These are phyloP conservation scores for Anolis sagrei DNA, from an alignment of 2,113 vertebrate species.

Conservation along the genomic window DNA sequence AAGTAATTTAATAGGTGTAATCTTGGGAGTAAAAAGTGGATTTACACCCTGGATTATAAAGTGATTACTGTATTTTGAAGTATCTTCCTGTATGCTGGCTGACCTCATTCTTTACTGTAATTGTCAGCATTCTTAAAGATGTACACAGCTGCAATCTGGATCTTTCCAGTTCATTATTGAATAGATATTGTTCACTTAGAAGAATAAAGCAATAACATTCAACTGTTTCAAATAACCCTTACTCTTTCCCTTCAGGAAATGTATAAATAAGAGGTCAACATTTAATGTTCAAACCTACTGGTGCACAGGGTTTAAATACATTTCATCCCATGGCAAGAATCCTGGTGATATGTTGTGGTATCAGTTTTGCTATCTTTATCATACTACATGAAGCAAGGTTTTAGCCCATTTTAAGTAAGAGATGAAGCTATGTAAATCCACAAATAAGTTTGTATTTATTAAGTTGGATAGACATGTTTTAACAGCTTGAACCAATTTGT, in stretches of 20 bases:
- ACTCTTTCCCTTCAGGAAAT: slow-evolving; percentile 39
- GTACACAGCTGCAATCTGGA: too few relatives aligned
- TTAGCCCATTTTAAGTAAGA: slow-evolving; percentile 24
- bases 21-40: not conserved
- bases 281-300: slow-evolving; percentile 17
- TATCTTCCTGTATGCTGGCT: not conserved
- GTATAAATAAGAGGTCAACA: not conserved
- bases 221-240: slow-evolving; percentile 47
- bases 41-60: not conserved
- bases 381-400: not conserved
- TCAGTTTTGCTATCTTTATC: not conserved
- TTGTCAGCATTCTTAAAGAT: too few relatives aligned
- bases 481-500: slow-evolving; percentile 15
- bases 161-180: not conserved
- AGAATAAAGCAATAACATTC: not conserved
- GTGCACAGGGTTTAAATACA: not conserved
- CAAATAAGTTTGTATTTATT: not conserved
- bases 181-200: not conserved
- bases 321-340: not conserved
- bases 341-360: not conserved
- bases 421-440: not conserved
- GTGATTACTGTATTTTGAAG: not conserved
- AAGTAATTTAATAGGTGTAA: too few relatives aligned
- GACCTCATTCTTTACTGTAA: not conserved
- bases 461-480: slow-evolving; percentile 17